Conservation (phyloP, 2,113 vertebrate species). For the Lipophrys pholis region DNA sequence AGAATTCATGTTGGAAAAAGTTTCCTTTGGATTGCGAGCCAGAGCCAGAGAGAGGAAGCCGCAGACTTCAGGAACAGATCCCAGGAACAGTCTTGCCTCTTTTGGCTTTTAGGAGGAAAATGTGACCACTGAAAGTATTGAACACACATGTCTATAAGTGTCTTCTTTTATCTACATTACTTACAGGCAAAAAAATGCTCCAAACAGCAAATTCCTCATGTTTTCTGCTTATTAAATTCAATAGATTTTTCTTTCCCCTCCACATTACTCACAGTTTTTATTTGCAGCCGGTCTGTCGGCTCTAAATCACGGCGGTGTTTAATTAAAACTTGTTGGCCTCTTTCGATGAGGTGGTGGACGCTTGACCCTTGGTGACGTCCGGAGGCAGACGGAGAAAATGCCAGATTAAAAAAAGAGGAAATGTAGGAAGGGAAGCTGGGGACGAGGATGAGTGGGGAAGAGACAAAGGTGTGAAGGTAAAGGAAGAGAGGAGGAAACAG, state of each 20-base stretch:
- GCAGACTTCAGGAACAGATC: no score
- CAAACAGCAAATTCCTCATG: background rate
- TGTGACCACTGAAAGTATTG: background rate
- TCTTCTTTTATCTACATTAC: background rate
- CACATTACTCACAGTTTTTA: slow-evolving; percentile 13
- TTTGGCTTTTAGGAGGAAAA: no score
- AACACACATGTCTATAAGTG: background rate
- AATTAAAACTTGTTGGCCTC: slow-evolving; percentile 38
- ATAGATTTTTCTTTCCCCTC: slow-evolving; percentile 14
- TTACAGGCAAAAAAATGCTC: background rate
- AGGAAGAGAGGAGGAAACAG: slow-evolving; percentile 6
- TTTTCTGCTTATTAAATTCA: slow-evolving; percentile 14
- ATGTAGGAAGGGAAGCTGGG: background rate
- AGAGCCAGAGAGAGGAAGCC: no score
- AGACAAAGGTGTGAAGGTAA: slow-evolving; percentile 38
- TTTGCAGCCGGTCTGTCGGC: slow-evolving; percentile 11
- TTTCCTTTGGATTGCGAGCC: no score
- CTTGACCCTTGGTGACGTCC: slow-evolving; percentile 27
- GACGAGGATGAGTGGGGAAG: background rate
- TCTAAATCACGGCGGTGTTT: slow-evolving; percentile 51
- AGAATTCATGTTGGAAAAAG: no score
- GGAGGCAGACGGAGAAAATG: background rate
- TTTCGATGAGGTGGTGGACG: background rate
- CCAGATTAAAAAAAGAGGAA: slow-evolving; percentile 4
- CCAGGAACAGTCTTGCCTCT: no score